Base-by-base conservation (phyloP, 2,797 vertebrate genomes). In the Pampus argenteus region DNA sequence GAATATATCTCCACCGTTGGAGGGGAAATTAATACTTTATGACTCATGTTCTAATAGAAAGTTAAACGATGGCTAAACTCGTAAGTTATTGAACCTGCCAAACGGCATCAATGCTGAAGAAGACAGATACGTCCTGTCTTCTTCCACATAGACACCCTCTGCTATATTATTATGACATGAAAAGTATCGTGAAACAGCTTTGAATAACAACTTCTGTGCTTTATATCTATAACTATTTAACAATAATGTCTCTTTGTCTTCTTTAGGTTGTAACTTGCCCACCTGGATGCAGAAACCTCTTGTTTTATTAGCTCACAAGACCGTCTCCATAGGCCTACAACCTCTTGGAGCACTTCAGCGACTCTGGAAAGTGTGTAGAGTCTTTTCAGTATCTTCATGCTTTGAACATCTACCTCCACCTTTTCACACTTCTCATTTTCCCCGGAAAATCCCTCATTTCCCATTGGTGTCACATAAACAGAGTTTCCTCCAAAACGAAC, bases 281-380 rank as follows among this genome's bases (percentile, higher is more conserved):
- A 28, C 38, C 3, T 96, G 90, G 52, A 98, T 98, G 96, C 93
- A 88, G 74, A 67, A 84, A 52, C 26, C 55, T 51, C 52, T 91
- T 11, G 5, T 90, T 48, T 74, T 69, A 0, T 74, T 89, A 34
- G 52, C 85, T 22, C 66, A 78, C 10, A 84, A 86, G 62, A 79
- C 78, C 2, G 63, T 95, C 9, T n/a, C 73, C 76, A 56, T 55
- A 28, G 71, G 67, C 9, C 49, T 58, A 1, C 78, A 17, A 67
- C 38, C 79, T 20, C 40, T 72, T 17, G 57, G 45, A n/a, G 1
- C 38, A 44, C 42, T 58, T 1, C 70, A 51, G 26, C n/a, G 28
- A 20, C 28, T 47, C 44, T 45, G 63, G 8, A 59, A 45, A 58
- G 64, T 36, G 9, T 51, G 55, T 22, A 29, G 57, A 66, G 34